A percentile compares a stretch with the other conserved stretches of the same genome.
phyloP scores from a whole-genome alignment of 2,888 invertebrate species.

The Drosophila leonis region DNA sequence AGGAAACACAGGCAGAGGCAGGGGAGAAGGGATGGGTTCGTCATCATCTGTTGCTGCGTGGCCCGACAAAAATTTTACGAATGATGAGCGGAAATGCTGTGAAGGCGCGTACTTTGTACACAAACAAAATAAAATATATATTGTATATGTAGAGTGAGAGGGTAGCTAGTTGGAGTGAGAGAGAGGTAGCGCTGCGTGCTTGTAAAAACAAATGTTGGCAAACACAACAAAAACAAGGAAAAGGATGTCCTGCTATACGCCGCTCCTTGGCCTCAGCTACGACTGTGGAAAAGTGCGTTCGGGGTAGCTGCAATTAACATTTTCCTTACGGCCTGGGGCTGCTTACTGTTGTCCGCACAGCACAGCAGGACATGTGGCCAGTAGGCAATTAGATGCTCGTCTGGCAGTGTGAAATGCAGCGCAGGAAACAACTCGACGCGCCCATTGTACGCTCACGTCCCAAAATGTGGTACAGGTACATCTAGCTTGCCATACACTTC shows the following conservation, averaged over 20 bases:
- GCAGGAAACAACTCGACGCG: conserved; percentile 62
- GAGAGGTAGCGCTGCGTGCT: conserved; percentile 9
- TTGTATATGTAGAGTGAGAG: background rate
- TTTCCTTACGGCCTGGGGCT: conserved; percentile 30
- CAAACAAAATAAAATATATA: conserved; percentile 51
- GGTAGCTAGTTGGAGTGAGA: conserved; percentile 2
- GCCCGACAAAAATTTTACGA: conserved; percentile 41
- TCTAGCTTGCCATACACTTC: background rate
- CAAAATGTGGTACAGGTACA: conserved; percentile 19
- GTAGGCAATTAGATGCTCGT: conserved; percentile 72
- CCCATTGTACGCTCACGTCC: conserved; percentile 63
- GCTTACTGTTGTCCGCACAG: conserved; percentile 30
- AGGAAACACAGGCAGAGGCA: background rate
- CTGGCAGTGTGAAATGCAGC: conserved; percentile 63
- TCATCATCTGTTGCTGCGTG: conserved; percentile 53
- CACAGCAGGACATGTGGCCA: conserved; percentile 75
- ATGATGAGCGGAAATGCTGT: conserved; percentile 59
- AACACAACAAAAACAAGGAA: conserved; percentile 74
- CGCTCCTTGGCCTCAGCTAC: conserved; percentile 7
- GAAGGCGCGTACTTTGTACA: conserved; percentile 74
- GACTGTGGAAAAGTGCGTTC: conserved; percentile 61
- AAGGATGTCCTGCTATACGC: conserved; percentile 72
- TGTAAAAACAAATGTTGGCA: conserved; percentile 70
- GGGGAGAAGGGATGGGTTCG: conserved; percentile 7
- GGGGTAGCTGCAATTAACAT: conserved; percentile 55